Percentiles rank a stretch among this genome's conserved stretches.
Evolutionary conservation across 2,797 vertebrate species (phyloP).

Genomic region (Crocidura indochinensis): DNA sequence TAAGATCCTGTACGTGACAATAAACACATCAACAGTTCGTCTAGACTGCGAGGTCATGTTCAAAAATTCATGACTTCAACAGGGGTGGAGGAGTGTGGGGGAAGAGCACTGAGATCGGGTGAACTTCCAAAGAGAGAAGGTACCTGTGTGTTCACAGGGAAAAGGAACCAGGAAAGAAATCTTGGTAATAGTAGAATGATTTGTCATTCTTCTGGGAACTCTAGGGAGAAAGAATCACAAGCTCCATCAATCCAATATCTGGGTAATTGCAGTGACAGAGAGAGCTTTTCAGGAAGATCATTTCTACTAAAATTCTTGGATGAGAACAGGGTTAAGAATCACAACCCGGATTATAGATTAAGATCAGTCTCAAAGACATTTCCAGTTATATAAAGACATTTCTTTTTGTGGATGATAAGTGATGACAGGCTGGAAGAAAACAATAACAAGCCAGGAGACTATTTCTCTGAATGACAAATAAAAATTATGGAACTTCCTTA

Average conservation of each 20-base stretch:
- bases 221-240: conserved; percentile 43
- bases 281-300: conserved; percentile 68
- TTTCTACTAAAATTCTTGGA: conserved; percentile 58
- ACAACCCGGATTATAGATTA: conserved; percentile 53
- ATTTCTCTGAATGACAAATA: conserved; percentile 50
- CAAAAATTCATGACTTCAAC: conserved; percentile 80
- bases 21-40: conserved; percentile 78
- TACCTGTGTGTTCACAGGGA: conserved; percentile 64
- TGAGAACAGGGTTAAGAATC: neutral
- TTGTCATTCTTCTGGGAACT: conserved; percentile 75
- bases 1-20: conserved; percentile 86
- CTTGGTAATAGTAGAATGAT: conserved; percentile 67
- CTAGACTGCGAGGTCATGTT: conserved; percentile 78
- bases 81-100: conserved; percentile 75
- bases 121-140: conserved; percentile 70
- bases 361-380: conserved; percentile 73
- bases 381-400: conserved; percentile 70
- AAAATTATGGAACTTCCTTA: neutral
- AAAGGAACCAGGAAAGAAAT: conserved; percentile 77
- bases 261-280: neutral
- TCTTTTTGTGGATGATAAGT: conserved; percentile 36
- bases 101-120: conserved; percentile 49
- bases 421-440: conserved; percentile 9
- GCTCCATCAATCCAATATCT: conserved; percentile 18
- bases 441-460: neutral